Conservation (phyloP, 2,888 invertebrate genomes). For the Apoda limacodes region DNA sequence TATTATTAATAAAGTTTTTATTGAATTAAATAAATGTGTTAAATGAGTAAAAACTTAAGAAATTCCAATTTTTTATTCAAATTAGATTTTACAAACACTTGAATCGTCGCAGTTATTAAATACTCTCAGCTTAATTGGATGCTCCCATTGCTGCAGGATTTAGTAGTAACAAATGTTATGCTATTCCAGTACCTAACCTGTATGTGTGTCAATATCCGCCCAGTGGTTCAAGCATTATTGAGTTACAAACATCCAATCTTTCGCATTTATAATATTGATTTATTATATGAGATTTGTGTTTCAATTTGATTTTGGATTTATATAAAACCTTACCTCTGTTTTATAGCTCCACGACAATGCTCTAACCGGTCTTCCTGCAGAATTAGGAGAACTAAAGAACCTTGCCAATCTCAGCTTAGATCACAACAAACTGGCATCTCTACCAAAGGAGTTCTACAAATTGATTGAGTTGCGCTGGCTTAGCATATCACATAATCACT, state of each 20-base stretch:
- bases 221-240: too few species aligned
- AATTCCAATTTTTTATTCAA: too few species aligned
- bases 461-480: constrained; percentile 78
- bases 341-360: constrained; percentile 87
- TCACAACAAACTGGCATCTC: constrained; percentile 72
- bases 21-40: too few species aligned
- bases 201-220: too few species aligned
- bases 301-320: background rate
- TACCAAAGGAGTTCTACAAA: constrained; percentile 76
- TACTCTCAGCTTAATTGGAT: too few species aligned
- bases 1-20: too few species aligned
- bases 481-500: constrained; percentile 79
- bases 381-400: constrained; percentile 77
- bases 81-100: too few species aligned
- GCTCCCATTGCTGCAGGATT: too few species aligned
- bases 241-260: background rate
- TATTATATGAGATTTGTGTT: background rate
- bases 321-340: constrained; percentile 8
- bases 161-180: too few species aligned
- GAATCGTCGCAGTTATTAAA: too few species aligned
- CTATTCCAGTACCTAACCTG: too few species aligned
- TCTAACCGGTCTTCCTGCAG: constrained; percentile 76
- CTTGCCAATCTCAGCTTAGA: constrained; percentile 76
- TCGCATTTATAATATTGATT: background rate
- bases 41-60: too few species aligned